A percentile compares a stretch with the other conserved stretches of the same genome.
Conservation (phyloP, 2,888 invertebrate genomes). For the Lampropteryx suffumata region DNA sequence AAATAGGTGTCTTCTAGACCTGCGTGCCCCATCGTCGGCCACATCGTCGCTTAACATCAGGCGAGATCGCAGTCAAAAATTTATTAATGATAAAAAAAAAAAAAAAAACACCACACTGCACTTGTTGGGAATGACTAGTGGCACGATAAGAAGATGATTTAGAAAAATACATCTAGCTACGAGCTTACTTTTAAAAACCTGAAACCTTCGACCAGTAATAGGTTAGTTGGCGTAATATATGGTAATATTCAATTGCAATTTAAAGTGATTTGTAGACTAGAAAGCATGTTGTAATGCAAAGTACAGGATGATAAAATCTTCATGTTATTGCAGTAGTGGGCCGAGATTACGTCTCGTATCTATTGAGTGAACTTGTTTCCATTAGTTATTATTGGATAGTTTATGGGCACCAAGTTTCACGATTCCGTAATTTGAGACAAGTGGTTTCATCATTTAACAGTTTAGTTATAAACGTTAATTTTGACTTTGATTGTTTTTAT, state of each 20-base stretch:
- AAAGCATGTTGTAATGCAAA: constrained; percentile 19
- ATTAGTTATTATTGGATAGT: constrained; percentile 15
- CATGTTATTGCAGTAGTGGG: constrained; percentile 21
- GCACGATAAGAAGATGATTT: too few species aligned
- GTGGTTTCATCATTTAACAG: neutral
- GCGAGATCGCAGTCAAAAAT: too few species aligned
- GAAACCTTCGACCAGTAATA: neutral
- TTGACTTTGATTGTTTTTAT: neutral
- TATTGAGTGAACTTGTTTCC: constrained; percentile 17
- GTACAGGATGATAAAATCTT: constrained; percentile 21
- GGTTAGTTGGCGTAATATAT: constrained; percentile 3
- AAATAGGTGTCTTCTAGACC: too few species aligned
- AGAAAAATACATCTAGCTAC: too few species aligned
- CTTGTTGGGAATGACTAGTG: too few species aligned
- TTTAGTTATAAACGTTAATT: neutral
- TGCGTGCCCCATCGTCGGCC: too few species aligned
- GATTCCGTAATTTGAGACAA: constrained; percentile 14
- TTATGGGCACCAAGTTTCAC: constrained; percentile 9
- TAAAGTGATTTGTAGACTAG: constrained; percentile 23
- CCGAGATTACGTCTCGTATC: constrained; percentile 14
- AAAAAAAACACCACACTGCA: too few species aligned
- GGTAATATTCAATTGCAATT: constrained; percentile 16
- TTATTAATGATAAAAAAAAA: too few species aligned
- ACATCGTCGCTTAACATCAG: too few species aligned
- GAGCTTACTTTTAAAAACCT: neutral